These are phyloP conservation scores for Lepidotrigona ventralis DNA, from an alignment of 1,140 invertebrate genomes.

Conservation along the genomic window DNA sequence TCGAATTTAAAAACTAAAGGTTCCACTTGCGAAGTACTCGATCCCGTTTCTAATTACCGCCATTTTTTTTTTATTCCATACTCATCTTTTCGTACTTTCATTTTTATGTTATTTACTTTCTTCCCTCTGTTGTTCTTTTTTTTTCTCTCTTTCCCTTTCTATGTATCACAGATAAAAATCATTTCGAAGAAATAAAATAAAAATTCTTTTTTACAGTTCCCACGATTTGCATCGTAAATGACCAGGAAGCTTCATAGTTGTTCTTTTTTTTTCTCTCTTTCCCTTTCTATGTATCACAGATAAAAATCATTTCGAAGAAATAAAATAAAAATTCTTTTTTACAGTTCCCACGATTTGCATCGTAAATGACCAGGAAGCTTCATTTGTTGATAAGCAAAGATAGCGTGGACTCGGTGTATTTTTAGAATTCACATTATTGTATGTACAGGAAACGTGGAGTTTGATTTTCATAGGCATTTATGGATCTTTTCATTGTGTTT, in stretches of 20 bases:
- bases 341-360: background rate
- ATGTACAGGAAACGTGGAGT: too few relatives aligned
- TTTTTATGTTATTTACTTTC: background rate
- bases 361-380: background rate
- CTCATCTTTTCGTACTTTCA: background rate
- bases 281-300: background rate
- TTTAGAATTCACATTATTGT: background rate
- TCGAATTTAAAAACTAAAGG: too few relatives aligned
- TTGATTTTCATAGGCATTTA: background rate
- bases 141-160: background rate
- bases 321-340: background rate
- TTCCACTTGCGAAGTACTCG: too few relatives aligned
- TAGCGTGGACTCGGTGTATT: background rate
- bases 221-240: too few relatives aligned
- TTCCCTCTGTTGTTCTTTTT: background rate
- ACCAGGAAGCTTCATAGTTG: too few relatives aligned
- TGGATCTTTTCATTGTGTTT: background rate
- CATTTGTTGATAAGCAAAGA: slow-evolving; percentile 4
- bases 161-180: too few relatives aligned
- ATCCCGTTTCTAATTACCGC: background rate
- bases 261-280: background rate
- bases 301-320: background rate
- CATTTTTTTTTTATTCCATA: background rate
- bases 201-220: too few relatives aligned
- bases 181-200: too few relatives aligned